Percentiles rank a stretch among this genome's conserved stretches.
Evolutionary conservation across 2,888 invertebrate species (phyloP).

Genomic region (Thecocarcelia acutangulata): DNA sequence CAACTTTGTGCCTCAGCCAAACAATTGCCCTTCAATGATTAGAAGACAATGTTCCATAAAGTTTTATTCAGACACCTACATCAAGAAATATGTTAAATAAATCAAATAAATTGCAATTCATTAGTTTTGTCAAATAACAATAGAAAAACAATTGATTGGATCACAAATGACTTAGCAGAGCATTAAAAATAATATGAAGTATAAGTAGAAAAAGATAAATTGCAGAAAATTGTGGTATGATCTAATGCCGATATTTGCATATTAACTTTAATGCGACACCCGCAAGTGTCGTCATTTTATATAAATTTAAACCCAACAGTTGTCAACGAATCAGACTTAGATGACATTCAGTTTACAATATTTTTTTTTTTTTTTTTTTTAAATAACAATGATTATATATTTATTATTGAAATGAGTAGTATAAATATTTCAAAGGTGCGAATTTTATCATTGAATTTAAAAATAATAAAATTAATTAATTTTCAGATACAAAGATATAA

Average conservation of each 20-base stretch:
- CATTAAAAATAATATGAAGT: neutral
- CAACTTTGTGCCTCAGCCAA: too few relatives aligned
- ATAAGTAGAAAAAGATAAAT: too few relatives aligned
- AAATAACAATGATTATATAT: conserved; percentile 1
- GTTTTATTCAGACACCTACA: conserved; percentile 32
- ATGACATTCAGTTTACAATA: conserved; percentile 27
- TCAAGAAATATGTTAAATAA: neutral
- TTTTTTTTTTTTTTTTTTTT: neutral
- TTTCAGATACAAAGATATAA: neutral
- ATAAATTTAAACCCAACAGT: neutral
- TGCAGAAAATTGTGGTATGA: conserved; percentile 22
- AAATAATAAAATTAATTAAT: conserved; percentile 23
- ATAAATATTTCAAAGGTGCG: conserved; percentile 17
- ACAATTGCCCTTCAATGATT: too few relatives aligned
- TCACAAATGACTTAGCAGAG: neutral
- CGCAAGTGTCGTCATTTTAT: conserved; percentile 10
- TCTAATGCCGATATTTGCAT: conserved; percentile 43
- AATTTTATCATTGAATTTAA: conserved; percentile 31
- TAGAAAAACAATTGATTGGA: neutral
- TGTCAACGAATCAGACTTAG: neutral
- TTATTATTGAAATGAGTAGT: conserved; percentile 25
- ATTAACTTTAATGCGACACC: conserved; percentile 23
- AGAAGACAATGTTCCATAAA: too few relatives aligned
- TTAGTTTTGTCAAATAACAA: conserved; percentile 16
- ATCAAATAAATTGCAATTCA: conserved; percentile 32